Evolutionary conservation across 2,113 vertebrate genomes (phyloP).

Genomic region (Sakesphorus luctuosus): DNA sequence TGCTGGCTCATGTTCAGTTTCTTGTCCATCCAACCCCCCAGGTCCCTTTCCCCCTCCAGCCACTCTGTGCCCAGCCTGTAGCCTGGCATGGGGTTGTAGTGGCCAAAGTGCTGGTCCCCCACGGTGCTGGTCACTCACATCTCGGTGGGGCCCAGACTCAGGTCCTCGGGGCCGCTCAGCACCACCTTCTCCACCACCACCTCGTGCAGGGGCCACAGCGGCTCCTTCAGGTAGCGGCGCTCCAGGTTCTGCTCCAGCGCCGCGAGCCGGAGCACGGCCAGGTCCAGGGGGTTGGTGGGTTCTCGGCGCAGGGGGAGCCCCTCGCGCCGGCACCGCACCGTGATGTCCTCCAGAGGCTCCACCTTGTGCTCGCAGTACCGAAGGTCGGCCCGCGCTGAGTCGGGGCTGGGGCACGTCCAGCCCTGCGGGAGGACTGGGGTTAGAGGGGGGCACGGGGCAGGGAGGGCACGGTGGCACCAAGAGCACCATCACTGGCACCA

Average conservation of each 20-base stretch:
- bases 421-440: constrained; percentile 64
- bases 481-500: no score
- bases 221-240: constrained; percentile 92
- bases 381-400: constrained; percentile 88
- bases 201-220: constrained; percentile 89
- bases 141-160: constrained; percentile 56
- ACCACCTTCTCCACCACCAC: constrained; percentile 86
- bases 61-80: no score
- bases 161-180: constrained; percentile 57
- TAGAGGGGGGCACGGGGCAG: background rate
- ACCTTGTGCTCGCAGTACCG: constrained; percentile 89
- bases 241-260: constrained; percentile 93
- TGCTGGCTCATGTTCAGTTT: no score
- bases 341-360: constrained; percentile 87
- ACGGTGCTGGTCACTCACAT: constrained; percentile 44
- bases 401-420: constrained; percentile 86
- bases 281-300: constrained; percentile 87
- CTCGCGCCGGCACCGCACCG: constrained; percentile 84
- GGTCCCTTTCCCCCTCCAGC: no score
- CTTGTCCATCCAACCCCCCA: no score
- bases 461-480: background rate
- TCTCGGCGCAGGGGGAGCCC: constrained; percentile 82
- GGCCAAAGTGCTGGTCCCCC: no score
- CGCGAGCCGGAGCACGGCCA: constrained; percentile 86
- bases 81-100: no score